Conservation (phyloP, 2,888 invertebrate species). For the Nomada flava region DNA sequence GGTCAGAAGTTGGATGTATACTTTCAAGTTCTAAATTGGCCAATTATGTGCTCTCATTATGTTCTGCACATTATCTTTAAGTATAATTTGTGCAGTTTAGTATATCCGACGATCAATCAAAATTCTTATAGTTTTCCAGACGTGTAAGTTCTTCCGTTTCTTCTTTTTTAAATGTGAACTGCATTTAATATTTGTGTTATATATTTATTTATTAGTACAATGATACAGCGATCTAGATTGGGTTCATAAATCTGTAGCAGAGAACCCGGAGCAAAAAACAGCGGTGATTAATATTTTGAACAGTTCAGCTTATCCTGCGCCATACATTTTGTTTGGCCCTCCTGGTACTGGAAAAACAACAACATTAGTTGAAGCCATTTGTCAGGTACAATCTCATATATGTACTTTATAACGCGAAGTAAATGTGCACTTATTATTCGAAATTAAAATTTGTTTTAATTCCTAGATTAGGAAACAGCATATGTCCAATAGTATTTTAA, state of each 20-base stretch:
- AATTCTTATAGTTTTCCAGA: conserved; percentile 6
- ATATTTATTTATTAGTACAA: conserved; percentile 3
- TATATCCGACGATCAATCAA: conserved; percentile 65
- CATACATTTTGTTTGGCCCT: conserved; percentile 94
- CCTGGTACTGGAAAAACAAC: conserved; percentile 93
- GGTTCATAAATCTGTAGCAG: conserved; percentile 83
- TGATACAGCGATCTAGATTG: conserved; percentile 56
- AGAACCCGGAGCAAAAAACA: conserved; percentile 87
- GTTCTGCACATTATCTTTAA: conserved; percentile 57
- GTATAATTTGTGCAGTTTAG: conserved; percentile 49
- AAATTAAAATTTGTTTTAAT: conserved; percentile 27
- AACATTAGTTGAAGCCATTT: conserved; percentile 89
- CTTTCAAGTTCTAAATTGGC: conserved; percentile 57
- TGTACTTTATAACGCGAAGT: conserved; percentile 3
- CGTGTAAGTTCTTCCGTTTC: conserved; percentile 35
- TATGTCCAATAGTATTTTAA: conserved; percentile 85
- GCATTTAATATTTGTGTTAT: background rate
- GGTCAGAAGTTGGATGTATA: conserved; percentile 52
- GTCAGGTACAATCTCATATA: conserved; percentile 85
- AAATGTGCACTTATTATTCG: background rate
- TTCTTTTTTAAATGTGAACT: background rate
- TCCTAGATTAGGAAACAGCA: conserved; percentile 77
- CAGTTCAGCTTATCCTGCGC: conserved; percentile 87
- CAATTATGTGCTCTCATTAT: conserved; percentile 65
- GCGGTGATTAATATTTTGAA: conserved; percentile 89